Conservation (phyloP, 2,113 vertebrate species). For the Eurypyga helias region DNA sequence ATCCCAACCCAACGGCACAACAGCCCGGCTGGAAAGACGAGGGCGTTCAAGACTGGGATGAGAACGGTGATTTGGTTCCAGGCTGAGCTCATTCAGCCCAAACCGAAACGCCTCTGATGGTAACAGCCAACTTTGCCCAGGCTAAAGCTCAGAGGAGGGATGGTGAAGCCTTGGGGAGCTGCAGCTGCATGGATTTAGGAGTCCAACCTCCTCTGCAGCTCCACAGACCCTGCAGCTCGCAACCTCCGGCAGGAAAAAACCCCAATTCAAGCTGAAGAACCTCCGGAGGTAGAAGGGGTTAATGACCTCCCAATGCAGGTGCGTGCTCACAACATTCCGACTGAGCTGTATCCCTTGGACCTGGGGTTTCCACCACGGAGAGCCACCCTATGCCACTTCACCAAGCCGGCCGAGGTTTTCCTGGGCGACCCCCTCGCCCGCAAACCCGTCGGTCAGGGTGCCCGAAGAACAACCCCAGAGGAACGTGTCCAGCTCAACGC, state of each 20-base stretch:
- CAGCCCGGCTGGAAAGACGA: fast-evolving
- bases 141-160: neutral
- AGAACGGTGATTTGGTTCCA: neutral
- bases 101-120: neutral
- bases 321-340: neutral
- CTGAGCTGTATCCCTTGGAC: fast-evolving
- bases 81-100: neutral
- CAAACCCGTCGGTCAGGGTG: fast-evolving
- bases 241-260: neutral
- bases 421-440: fast-evolving
- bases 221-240: fast-evolving
- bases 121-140: no score
- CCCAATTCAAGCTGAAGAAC: neutral
- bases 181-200: neutral
- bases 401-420: fast-evolving
- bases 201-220: neutral
- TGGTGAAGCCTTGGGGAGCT: neutral
- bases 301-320: neutral
- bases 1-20: fast-evolving
- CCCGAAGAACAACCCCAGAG: neutral
- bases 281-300: neutral
- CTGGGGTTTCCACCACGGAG: fast-evolving
- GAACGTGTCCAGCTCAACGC: fast-evolving
- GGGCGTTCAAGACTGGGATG: fast-evolving
- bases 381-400: fast-evolving